phyloP scores from a whole-genome alignment of 2,888 invertebrate species.

The Orthosia cruda region DNA sequence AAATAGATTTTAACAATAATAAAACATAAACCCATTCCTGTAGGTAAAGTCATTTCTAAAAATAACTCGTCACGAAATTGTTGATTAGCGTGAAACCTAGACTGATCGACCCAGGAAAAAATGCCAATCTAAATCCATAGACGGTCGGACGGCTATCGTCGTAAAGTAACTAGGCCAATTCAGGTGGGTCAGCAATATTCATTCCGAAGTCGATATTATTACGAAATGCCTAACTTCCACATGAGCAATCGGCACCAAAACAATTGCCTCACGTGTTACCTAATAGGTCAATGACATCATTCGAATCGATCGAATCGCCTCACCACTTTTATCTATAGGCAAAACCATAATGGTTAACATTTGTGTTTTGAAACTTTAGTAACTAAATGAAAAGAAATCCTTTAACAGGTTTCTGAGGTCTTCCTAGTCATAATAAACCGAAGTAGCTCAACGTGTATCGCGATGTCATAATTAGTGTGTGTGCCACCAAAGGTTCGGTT shows the following conservation, averaged over 20 bases:
- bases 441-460: neutral
- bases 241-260: neutral
- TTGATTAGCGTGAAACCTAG: conserved; percentile 21
- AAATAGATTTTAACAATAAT: neutral
- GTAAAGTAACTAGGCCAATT: neutral
- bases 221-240: neutral
- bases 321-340: conserved; percentile 2
- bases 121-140: neutral
- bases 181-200: neutral
- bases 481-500: too few species aligned
- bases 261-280: conserved; percentile 12
- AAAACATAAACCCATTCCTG: neutral
- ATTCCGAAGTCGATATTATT: conserved; percentile 9
- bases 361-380: neutral
- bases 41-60: conserved; percentile 17
- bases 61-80: conserved; percentile 19
- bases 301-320: conserved; percentile 22
- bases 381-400: neutral
- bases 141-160: neutral
- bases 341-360: conserved; percentile 1
- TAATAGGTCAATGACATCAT: conserved; percentile 50
- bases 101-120: conserved; percentile 11
- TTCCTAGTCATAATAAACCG: neutral
- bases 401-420: neutral
- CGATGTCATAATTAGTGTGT: neutral